Evolutionary conservation across 2,113 vertebrate species (phyloP).

Genomic region (Alethe diademata): DNA sequence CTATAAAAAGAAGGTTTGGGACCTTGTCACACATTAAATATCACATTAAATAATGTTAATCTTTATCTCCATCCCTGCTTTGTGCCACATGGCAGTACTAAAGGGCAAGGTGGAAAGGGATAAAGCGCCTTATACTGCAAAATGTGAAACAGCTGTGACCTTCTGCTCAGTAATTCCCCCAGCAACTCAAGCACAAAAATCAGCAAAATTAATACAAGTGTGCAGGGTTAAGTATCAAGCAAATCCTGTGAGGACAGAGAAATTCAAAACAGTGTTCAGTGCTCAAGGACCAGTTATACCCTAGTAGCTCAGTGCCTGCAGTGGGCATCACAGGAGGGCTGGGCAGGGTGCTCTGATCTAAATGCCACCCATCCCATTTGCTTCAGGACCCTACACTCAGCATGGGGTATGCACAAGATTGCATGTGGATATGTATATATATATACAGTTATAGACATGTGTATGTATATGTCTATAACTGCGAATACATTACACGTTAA

Average conservation of each 20-base stretch:
- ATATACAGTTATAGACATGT: background rate
- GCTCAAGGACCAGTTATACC: background rate
- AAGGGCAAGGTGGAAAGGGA: background rate
- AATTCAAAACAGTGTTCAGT: background rate
- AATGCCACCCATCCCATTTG: background rate
- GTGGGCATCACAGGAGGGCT: background rate
- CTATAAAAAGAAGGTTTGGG: background rate
- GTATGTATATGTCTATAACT: background rate
- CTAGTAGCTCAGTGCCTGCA: background rate
- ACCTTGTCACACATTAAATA: background rate
- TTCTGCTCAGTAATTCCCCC: background rate
- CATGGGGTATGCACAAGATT: background rate
- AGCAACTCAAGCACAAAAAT: background rate
- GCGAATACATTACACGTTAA: background rate
- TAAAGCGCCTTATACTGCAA: background rate
- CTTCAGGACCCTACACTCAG: background rate
- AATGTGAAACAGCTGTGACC: background rate
- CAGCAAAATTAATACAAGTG: background rate
- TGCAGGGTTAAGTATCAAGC: background rate
- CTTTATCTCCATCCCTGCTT: background rate
- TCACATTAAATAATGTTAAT: background rate
- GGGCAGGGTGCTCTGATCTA: background rate
- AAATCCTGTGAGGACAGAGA: background rate
- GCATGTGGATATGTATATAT: background rate
- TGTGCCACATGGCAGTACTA: background rate